A percentile compares a stretch with the other conserved stretches of the same genome.
These are phyloP conservation scores for Encarsia formosa DNA, from an alignment of 2,888 invertebrate genomes.

Conservation along the genomic window DNA sequence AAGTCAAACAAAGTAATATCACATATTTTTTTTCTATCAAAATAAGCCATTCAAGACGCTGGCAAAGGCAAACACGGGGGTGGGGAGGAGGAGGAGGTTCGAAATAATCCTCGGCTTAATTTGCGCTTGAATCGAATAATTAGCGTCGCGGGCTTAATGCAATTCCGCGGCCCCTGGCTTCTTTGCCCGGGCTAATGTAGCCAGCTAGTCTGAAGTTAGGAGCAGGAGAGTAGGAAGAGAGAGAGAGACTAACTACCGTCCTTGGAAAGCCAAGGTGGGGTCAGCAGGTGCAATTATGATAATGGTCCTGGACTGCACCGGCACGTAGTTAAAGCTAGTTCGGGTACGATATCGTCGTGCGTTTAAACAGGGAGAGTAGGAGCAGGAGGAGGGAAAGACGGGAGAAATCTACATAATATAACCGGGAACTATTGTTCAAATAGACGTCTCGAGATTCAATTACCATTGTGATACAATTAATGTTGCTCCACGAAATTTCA, in stretches of 20 bases:
- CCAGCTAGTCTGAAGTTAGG: too few relatives aligned
- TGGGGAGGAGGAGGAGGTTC: neutral
- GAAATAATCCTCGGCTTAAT: slow-evolving; percentile 23
- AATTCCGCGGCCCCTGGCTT: neutral
- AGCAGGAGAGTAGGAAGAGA: too few relatives aligned
- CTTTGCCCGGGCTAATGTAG: too few relatives aligned
- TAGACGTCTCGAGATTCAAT: slow-evolving; percentile 52
- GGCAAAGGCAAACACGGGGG: too few relatives aligned
- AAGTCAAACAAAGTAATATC: too few relatives aligned
- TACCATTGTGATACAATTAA: slow-evolving; percentile 53
- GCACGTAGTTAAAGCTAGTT: neutral
- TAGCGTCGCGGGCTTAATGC: slow-evolving; percentile 10
- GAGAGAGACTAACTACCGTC: too few relatives aligned
- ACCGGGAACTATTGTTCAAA: slow-evolving; percentile 53
- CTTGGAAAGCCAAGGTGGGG: too few relatives aligned
- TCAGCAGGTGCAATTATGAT: slow-evolving; percentile 48
- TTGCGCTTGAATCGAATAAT: slow-evolving; percentile 14
- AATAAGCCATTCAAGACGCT: too few relatives aligned
- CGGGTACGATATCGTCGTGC: slow-evolving; percentile 50
- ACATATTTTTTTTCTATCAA: too few relatives aligned
- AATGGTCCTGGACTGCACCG: slow-evolving; percentile 40
- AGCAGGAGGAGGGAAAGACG: slow-evolving; percentile 17
- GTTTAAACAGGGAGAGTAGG: slow-evolving; percentile 45
- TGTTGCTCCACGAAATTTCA: slow-evolving; percentile 53
- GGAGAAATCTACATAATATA: slow-evolving; percentile 52